A percentile compares a stretch with the other conserved stretches of the same genome.
Evolutionary conservation across 2,797 vertebrate species (phyloP).

Genomic region (Myiotriccus ornatus): DNA sequence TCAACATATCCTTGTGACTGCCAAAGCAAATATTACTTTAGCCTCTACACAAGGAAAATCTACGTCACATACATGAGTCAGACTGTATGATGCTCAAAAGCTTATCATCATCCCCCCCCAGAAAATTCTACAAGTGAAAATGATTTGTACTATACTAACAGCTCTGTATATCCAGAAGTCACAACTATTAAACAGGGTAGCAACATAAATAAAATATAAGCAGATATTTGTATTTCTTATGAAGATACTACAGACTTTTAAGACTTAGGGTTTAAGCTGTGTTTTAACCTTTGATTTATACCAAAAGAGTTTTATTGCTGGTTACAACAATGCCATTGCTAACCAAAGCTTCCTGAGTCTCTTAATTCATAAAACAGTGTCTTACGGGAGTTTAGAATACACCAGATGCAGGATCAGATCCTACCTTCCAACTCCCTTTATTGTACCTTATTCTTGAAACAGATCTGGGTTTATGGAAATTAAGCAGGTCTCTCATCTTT

Average conservation of each 20-base stretch:
- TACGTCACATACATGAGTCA: background rate
- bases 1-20: background rate
- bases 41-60: background rate
- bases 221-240: background rate
- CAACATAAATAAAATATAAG: background rate
- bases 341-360: background rate
- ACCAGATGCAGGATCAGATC: background rate
- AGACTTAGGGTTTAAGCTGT: background rate
- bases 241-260: background rate
- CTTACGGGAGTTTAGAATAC: background rate
- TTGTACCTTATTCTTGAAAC: background rate
- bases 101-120: background rate
- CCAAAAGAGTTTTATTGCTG: background rate
- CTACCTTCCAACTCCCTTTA: background rate
- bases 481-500: background rate
- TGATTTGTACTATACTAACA: background rate
- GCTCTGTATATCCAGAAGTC: background rate
- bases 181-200: background rate
- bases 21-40: constrained; percentile 1
- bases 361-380: background rate
- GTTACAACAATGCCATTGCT: background rate
- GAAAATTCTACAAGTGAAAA: constrained; percentile 22
- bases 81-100: background rate
- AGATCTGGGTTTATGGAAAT: background rate
- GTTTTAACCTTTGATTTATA: constrained; percentile 4